phyloP scores from a whole-genome alignment of 2,797 vertebrate genomes.

The Hirundo rustica region DNA sequence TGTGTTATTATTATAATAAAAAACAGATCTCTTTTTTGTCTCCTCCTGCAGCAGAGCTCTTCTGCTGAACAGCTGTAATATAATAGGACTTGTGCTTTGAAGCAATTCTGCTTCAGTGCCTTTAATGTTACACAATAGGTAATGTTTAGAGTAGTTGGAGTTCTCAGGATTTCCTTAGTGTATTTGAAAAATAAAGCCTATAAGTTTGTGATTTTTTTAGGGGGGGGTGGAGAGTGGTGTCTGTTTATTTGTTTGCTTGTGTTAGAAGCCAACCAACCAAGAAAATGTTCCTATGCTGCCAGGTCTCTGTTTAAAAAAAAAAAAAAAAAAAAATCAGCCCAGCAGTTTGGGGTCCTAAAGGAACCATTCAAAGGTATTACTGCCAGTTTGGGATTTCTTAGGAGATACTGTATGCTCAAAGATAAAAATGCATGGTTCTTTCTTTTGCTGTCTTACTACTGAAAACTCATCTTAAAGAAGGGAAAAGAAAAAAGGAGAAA shows the following conservation, averaged over 20 bases:
- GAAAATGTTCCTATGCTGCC: not conserved
- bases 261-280: not conserved
- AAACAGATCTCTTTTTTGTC: rapidly evolving
- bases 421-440: not conserved
- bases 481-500: not conserved
- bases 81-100: not conserved
- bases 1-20: not conserved
- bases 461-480: not conserved
- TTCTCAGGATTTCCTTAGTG: not conserved
- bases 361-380: not conserved
- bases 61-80: not conserved
- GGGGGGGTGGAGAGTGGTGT: rapidly evolving
- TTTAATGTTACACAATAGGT: not conserved
- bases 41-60: not conserved
- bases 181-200: not conserved
- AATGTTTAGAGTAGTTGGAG: not conserved
- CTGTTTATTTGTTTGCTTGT: not conserved
- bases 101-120: not conserved
- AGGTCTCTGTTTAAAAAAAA: not conserved
- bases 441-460: not conserved
- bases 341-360: not conserved
- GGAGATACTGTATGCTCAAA: not conserved
- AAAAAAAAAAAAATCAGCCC: not conserved
- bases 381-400: not conserved
- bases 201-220: not conserved